Evolutionary conservation across 2,113 vertebrate species (phyloP), one percentile per base, ranked within the genome.

Genomic region (Tretioscincus oriximinensis): DNA sequence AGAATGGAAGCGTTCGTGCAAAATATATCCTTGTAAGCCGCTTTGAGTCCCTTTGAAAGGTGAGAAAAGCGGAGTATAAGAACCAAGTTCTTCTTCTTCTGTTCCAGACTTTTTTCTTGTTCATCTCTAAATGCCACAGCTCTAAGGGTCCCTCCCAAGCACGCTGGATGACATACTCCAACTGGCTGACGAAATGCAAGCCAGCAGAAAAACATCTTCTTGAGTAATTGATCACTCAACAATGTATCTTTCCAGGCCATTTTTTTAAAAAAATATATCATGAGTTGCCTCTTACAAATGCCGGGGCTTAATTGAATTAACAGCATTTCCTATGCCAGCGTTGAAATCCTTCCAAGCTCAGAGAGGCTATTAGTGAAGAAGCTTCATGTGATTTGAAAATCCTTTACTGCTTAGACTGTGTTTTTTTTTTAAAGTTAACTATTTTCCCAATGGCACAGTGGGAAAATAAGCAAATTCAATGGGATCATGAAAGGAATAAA

Each of bases 231-330:
- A 79, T 45, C 5, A 1, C 7, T 20, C 45, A 47, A 73, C 82
- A 73, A 18, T 5, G 60, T 49, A 68, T 54, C 14, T 70, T 58
- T 88, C 76, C 76, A 86, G 88, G 60, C 65, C 12, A 7, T 2
- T 28, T 81, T 28, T 81, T 67, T 82, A n/a, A 28, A 18, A 20
- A n/a, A n/a, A n/a, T n/a, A 49, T 90, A 85, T 80, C 89, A 84
- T 73, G 76, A 79, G 54, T 73, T 63, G 73, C 26, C 74, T 72
- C 78, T 87, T 83, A 80, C 58, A 76, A 69, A 63, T 9, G n/a
- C 65, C 12, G 49, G 77, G 11, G 64, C 20, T 73, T 92, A 88
- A 91, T 92, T 86, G 85, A 88, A 87, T 87, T 81, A 87, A 68
- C 54, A 28, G 29, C 78, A 2, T 88, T 85, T 45, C 81, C 77